These are phyloP conservation scores for Gallirallus australis DNA, from an alignment of 2,797 vertebrate genomes.

Conservation along the genomic window DNA sequence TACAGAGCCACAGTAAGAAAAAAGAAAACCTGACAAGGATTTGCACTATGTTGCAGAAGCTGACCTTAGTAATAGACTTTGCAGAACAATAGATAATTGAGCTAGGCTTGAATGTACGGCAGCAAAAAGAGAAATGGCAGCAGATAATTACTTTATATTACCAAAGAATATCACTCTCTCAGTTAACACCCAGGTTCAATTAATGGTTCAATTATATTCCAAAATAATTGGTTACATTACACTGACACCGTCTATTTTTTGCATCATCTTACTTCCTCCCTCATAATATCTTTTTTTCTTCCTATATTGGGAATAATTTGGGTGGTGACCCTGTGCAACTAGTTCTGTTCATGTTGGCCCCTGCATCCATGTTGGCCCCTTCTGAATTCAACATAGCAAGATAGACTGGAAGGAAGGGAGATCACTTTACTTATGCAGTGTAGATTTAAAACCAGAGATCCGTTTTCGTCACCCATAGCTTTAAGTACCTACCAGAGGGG, in stretches of 20 bases:
- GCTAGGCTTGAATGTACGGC: slow-evolving; percentile 20
- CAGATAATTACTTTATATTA: slow-evolving; percentile 36
- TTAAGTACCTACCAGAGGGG: background rate
- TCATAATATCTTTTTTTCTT: background rate
- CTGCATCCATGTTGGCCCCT: background rate
- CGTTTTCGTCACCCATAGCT: background rate
- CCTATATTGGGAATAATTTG: background rate
- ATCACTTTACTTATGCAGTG: background rate
- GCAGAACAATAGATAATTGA: slow-evolving; percentile 47
- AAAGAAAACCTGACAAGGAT: slow-evolving; percentile 40
- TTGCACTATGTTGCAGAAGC: background rate
- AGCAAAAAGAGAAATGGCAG: slow-evolving; percentile 22
- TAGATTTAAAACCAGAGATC: background rate
- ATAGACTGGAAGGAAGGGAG: background rate
- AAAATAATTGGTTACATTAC: slow-evolving; percentile 30
- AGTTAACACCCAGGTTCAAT: slow-evolving; percentile 30
- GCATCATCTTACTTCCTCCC: background rate
- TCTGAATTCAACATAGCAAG: background rate
- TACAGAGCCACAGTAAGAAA: slow-evolving; percentile 4
- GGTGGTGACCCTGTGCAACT: background rate
- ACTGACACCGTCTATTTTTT: background rate
- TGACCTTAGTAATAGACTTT: slow-evolving; percentile 41
- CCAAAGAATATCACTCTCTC: slow-evolving; percentile 29
- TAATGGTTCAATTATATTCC: slow-evolving; percentile 30
- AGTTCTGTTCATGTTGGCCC: background rate